Base-by-base conservation (phyloP, 2,113 vertebrate species). In the Copsychus sechellarum region DNA sequence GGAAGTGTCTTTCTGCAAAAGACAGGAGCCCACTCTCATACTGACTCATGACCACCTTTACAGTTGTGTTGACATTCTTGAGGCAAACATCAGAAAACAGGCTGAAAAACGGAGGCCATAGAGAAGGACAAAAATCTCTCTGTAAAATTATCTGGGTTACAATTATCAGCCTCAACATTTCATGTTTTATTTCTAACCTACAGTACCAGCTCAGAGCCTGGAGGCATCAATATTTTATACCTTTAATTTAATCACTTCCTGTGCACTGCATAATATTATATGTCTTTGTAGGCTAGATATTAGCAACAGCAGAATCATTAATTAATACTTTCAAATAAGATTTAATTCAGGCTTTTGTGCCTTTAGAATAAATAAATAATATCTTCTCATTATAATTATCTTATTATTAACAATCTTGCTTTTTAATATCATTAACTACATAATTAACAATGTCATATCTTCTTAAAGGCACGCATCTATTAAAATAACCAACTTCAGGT, bases 31-130 rank as follows among this genome's bases (percentile, higher is more conserved):
- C 72, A 70, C 66, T 80, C 40, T 76, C 50, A 58, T 1, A 2
- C 42, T 95, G 72, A 95, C n/a, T 95, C 88, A 67, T 78, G 33
- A 9, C 51, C 80, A 91, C 51, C 56, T 92, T 95, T 45, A 42
- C n/a, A 60, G 50, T 77, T 87, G 22, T 93, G 70, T 73, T 90
- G 73, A 45, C 26, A 67, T 54, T 67, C 47, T 56, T 40, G 22
- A 78, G 22, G 47, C 31, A 92, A 25, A 23, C 60, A 29, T 51
- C 71, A 77, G 79, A 96, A 94, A 86, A 71, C 38, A 47, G 20
- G 14, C 9, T 77, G 76, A 58, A 88, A 90, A 93, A 70, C 1
- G 2, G 38, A 57, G 1, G 0, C 42, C 1, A 0, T 40, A 54
- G 51, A 73, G 81, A 69, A 70, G n/a, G 54, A 78, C 42, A 83